Evolutionary conservation across 2,113 vertebrate species (phyloP).

Genomic region (Thunnus maccoyii): DNA sequence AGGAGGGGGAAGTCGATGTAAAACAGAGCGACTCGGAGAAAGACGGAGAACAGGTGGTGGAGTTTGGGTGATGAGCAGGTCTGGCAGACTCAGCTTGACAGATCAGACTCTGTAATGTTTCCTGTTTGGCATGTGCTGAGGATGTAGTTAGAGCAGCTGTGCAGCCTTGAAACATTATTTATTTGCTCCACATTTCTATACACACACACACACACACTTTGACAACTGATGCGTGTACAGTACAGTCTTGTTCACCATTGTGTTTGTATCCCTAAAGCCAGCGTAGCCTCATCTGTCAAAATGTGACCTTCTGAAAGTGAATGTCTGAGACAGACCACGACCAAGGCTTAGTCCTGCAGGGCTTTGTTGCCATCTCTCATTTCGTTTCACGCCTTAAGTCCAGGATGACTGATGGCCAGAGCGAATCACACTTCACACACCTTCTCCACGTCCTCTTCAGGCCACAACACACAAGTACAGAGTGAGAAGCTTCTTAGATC

Average conservation of each 20-base stretch:
- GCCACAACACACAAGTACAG: background rate
- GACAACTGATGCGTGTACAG: conserved; percentile 10
- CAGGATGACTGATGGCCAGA: conserved; percentile 28
- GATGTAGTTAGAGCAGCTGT: conserved; percentile 61
- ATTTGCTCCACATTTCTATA: conserved; percentile 15
- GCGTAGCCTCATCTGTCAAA: conserved; percentile 51
- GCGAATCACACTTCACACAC: conserved; percentile 23
- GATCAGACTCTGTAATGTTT: conserved; percentile 41
- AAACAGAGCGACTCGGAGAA: background rate
- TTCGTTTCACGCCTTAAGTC: conserved; percentile 18
- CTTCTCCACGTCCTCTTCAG: background rate
- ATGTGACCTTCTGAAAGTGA: conserved; percentile 56
- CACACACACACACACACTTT: conserved; percentile 15
- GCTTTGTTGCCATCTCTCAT: conserved; percentile 40
- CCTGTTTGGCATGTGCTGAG: conserved; percentile 55
- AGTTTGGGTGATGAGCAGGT: background rate
- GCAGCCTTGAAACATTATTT: conserved; percentile 37
- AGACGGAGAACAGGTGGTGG: conserved; percentile 52
- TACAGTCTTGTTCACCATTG: background rate
- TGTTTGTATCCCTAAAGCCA: conserved; percentile 37
- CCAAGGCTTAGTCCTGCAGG: conserved; percentile 29
- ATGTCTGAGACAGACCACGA: conserved; percentile 34
- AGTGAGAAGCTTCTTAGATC: background rate
- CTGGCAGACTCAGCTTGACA: background rate
- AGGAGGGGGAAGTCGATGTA: background rate